Conservation (phyloP, 2,113 vertebrate species). For the Argyrosomus japonicus region DNA sequence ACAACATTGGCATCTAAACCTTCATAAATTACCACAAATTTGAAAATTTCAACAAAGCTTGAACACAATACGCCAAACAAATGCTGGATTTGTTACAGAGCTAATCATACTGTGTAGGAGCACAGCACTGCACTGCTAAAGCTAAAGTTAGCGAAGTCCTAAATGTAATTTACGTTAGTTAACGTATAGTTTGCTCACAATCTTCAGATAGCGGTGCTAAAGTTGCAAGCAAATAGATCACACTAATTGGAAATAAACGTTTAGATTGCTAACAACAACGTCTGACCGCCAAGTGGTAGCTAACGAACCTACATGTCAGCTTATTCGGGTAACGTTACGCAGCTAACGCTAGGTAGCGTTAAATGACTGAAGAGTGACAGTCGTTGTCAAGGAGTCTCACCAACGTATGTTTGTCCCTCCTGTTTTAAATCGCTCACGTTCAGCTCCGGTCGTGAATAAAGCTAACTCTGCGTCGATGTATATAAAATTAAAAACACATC, state of each 20-base stretch:
- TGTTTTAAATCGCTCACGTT: neutral
- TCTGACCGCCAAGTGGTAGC: neutral
- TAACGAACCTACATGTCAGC: rapidly evolving
- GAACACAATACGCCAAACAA: neutral
- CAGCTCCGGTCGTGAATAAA: rapidly evolving
- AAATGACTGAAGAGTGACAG: constrained; percentile 24
- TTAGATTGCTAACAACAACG: neutral
- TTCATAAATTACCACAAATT: neutral
- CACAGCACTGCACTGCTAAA: too few relatives aligned
- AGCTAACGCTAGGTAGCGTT: neutral
- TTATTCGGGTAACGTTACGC: neutral
- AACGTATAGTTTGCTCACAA: too few relatives aligned
- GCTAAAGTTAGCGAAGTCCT: neutral
- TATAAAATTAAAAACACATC: neutral
- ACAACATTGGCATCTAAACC: neutral
- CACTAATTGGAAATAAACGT: neutral
- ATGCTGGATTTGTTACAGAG: neutral
- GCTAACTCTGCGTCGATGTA: rapidly evolving
- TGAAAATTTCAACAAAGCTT: neutral
- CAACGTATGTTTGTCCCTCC: neutral
- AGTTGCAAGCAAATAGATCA: too few relatives aligned
- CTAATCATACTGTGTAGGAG: neutral
- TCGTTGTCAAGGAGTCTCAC: neutral
- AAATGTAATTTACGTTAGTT: neutral
- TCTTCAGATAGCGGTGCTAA: neutral